Percentiles rank a stretch among this genome's conserved stretches.
These are phyloP conservation scores for Diplodus sargus DNA, from an alignment of 2,797 vertebrate species.

Conservation along the genomic window DNA sequence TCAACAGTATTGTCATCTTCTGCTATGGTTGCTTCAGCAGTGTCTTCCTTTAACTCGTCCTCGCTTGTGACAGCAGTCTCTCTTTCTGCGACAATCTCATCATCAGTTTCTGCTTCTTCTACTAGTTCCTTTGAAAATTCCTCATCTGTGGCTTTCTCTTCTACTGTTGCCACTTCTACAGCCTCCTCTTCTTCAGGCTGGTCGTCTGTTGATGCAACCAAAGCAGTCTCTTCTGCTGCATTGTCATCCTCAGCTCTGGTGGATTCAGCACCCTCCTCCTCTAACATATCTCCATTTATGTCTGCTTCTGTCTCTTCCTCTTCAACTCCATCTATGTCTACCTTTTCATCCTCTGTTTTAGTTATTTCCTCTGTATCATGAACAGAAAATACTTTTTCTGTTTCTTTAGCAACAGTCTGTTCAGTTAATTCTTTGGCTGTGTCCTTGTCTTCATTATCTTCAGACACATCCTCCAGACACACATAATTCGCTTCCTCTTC, in stretches of 20 bases:
- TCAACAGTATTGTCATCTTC: slow-evolving; percentile 2
- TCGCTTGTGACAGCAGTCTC: not conserved
- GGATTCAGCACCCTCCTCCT: slow-evolving; percentile 1
- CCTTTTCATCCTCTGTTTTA: not conserved
- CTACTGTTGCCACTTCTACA: not conserved
- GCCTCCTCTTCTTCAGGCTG: slow-evolving; percentile 14
- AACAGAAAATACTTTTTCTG: not conserved
- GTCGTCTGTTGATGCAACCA: not conserved
- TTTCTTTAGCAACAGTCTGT: slow-evolving; percentile 6
- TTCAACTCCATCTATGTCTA: not conserved
- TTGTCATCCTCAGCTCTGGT: not conserved
- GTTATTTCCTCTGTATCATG: not conserved
- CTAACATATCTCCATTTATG: not conserved
- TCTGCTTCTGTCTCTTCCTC: slow-evolving; percentile 21
- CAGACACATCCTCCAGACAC: slow-evolving; percentile 5
- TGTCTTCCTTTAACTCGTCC: not conserved
- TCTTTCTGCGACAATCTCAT: slow-evolving; percentile 1
- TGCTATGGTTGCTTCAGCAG: not conserved
- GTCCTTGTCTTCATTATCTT: slow-evolving; percentile 3
- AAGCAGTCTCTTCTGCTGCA: not conserved
- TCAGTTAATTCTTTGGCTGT: not conserved
- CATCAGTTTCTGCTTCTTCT: slow-evolving; percentile 12
- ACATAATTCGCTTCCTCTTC: slow-evolving; percentile 19
- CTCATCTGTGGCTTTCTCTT: slow-evolving; percentile 5
- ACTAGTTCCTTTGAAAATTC: slow-evolving; percentile 17